phyloP scores from a whole-genome alignment of 2,113 vertebrate genomes.

The Corythoichthys haematopterus region DNA sequence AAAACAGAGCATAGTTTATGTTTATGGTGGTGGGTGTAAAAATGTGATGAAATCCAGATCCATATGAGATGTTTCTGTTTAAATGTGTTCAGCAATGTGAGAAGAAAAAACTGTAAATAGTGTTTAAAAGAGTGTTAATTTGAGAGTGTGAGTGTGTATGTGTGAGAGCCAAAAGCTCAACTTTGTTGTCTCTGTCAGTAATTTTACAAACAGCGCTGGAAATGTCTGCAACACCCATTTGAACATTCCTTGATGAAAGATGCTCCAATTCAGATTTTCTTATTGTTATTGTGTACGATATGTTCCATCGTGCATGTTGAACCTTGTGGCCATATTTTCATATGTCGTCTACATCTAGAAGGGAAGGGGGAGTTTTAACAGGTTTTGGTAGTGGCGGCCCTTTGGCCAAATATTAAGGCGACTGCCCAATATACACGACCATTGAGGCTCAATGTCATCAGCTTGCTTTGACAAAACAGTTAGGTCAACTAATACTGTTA shows the following conservation, averaged over 20 bases:
- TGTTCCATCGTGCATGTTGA: too few species aligned
- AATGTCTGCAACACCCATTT: not conserved
- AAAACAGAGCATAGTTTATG: slow-evolving; percentile 12
- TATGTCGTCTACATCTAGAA: too few species aligned
- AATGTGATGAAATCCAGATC: slow-evolving; percentile 17
- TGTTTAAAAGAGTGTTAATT: slow-evolving; percentile 18
- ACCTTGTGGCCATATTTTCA: too few species aligned
- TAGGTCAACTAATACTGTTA: not conserved
- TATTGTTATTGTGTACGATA: too few species aligned
- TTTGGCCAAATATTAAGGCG: too few species aligned
- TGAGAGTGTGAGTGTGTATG: not conserved
- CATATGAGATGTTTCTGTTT: slow-evolving; percentile 24
- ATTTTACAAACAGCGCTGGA: slow-evolving; percentile 15
- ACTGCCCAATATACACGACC: not conserved
- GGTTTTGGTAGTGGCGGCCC: too few species aligned
- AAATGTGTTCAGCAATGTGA: slow-evolving; percentile 5
- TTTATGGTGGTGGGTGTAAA: slow-evolving; percentile 21
- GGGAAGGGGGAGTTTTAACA: too few species aligned
- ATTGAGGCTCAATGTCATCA: not conserved
- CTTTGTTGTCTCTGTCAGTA: slow-evolving; percentile 27
- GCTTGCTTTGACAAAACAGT: not conserved
- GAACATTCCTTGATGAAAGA: too few species aligned
- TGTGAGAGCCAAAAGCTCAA: slow-evolving; percentile 14
- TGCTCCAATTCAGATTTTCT: too few species aligned
- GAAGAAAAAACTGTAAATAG: slow-evolving; percentile 1